Evolutionary conservation across 2,888 invertebrate species (phyloP).

Genomic region (Drosophila incognita): DNA sequence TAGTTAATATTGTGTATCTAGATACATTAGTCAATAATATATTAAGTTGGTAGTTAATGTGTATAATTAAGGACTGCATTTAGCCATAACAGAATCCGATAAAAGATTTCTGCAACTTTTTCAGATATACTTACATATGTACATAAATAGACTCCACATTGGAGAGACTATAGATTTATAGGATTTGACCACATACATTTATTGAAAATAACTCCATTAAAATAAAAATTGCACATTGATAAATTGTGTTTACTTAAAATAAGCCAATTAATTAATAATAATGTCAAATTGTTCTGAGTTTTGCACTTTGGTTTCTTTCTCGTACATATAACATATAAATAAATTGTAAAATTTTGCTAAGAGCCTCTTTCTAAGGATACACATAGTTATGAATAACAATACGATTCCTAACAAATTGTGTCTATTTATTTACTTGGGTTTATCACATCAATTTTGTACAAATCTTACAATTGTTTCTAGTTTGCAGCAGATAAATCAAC

Average conservation of each 20-base stretch:
- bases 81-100: not conserved
- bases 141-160: not conserved
- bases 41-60: not conserved
- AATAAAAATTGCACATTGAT: not conserved
- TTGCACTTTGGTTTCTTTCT: not conserved
- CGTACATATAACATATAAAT: not conserved
- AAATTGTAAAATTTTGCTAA: constrained; percentile 5
- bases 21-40: too few relatives aligned
- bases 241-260: not conserved
- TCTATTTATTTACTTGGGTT: too few relatives aligned
- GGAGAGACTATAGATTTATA: not conserved
- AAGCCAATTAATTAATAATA: not conserved
- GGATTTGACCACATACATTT: not conserved
- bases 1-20: not conserved
- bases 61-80: not conserved
- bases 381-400: not conserved
- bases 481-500: too few relatives aligned
- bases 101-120: not conserved
- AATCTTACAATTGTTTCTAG: too few relatives aligned
- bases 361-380: constrained; percentile 35
- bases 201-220: not conserved
- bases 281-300: not conserved
- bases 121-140: not conserved
- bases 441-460: too few relatives aligned
- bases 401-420: too few relatives aligned